Percentiles rank a stretch among this genome's conserved stretches.
These are phyloP conservation scores for Micromussa lordhowensis DNA, from an alignment of 92 coral and sea anemone species.

Conservation along the genomic window DNA sequence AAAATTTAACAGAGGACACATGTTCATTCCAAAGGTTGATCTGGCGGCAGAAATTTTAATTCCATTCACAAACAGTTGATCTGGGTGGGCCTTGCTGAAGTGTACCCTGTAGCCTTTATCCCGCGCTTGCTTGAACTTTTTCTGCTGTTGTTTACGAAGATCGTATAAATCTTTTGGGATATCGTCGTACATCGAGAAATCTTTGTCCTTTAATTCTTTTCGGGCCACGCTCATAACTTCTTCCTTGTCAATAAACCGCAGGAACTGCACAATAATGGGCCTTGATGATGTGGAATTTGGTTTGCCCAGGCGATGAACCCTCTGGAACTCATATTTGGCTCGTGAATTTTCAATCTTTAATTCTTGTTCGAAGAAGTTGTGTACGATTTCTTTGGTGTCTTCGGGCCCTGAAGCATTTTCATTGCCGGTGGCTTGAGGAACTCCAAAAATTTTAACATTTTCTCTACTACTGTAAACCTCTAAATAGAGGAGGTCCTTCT, in stretches of 20 bases:
- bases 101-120: background rate
- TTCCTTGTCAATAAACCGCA: background rate
- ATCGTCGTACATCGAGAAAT: background rate
- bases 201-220: background rate
- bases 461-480: background rate
- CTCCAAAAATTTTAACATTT: background rate
- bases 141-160: background rate
- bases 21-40: slow-evolving; percentile 1
- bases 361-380: background rate
- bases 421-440: background rate
- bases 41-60: background rate
- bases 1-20: too few species aligned
- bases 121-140: too few species aligned
- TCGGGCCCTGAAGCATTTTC: background rate
- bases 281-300: background rate
- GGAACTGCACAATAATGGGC: background rate
- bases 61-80: background rate
- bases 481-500: background rate
- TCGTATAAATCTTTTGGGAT: background rate
- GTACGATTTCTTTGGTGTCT: background rate
- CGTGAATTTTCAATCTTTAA: background rate
- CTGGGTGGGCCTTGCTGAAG: background rate
- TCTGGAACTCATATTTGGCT: background rate
- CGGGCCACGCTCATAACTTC: background rate
- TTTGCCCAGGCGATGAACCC: background rate